Evolutionary conservation across 2,113 vertebrate species (phyloP).

Genomic region (Chlorocebus sabaeus): DNA sequence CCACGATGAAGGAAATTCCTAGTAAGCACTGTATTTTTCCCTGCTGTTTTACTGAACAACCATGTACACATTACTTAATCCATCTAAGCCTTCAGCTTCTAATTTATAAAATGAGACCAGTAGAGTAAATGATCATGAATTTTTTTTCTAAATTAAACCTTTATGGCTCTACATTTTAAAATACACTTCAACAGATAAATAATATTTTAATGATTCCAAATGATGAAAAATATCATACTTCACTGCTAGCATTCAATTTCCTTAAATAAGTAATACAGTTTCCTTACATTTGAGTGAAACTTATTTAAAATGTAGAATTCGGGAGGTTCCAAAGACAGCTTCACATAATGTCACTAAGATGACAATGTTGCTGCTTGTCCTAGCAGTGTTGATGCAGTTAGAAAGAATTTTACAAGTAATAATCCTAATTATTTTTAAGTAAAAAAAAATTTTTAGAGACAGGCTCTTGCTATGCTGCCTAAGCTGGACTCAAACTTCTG

Average conservation of each 20-base stretch:
- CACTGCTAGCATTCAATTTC: neutral
- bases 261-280: neutral
- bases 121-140: neutral
- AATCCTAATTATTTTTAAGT: neutral
- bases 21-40: neutral
- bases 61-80: neutral
- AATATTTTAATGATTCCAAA: slow-evolving; percentile 2
- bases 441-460: neutral
- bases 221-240: neutral
- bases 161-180: neutral
- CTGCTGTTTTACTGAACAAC: neutral
- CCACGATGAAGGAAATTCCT: neutral
- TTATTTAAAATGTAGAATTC: neutral
- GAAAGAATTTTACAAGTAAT: neutral
- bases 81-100: neutral
- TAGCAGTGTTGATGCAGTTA: neutral
- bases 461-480: neutral
- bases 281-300: neutral
- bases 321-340: neutral
- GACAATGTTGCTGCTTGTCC: neutral
- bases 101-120: neutral
- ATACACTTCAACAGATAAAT: neutral
- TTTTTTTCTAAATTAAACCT: slow-evolving; percentile 26
- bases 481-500: neutral
- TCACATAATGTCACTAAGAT: neutral